Conservation (phyloP, 2,888 invertebrate species). For the Tuta absoluta region DNA sequence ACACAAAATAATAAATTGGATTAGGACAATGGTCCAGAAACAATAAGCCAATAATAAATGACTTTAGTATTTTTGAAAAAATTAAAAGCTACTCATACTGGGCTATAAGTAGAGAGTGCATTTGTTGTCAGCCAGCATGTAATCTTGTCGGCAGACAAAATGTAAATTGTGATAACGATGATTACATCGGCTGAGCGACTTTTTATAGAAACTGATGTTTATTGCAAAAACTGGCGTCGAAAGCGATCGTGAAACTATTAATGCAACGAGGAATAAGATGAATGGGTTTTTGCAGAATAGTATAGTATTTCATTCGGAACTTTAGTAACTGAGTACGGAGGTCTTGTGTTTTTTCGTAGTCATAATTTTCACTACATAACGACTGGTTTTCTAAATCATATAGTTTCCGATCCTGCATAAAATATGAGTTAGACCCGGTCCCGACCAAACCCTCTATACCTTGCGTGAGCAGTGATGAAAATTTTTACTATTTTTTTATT, state of each 20-base stretch:
- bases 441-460: neutral
- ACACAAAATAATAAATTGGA: too few species aligned
- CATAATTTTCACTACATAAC: neutral
- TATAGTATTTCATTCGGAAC: too few species aligned
- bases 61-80: too few species aligned
- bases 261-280: neutral
- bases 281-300: neutral
- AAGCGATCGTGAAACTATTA: neutral
- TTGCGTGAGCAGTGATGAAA: conserved; percentile 3
- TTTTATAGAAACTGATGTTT: conserved; percentile 7
- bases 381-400: neutral
- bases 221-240: conserved; percentile 1
- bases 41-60: too few species aligned
- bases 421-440: neutral
- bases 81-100: too few species aligned
- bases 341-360: too few species aligned
- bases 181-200: neutral
- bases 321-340: neutral
- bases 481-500: neutral
- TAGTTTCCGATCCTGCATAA: neutral
- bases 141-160: neutral
- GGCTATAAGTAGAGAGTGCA: conserved; percentile 10
- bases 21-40: too few species aligned
- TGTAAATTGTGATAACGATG: conserved; percentile 14
- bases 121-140: neutral